Evolutionary conservation across 2,797 vertebrate genomes (phyloP), one percentile per base, ranked within the genome.

Genomic region (Centropyge bicolor): DNA sequence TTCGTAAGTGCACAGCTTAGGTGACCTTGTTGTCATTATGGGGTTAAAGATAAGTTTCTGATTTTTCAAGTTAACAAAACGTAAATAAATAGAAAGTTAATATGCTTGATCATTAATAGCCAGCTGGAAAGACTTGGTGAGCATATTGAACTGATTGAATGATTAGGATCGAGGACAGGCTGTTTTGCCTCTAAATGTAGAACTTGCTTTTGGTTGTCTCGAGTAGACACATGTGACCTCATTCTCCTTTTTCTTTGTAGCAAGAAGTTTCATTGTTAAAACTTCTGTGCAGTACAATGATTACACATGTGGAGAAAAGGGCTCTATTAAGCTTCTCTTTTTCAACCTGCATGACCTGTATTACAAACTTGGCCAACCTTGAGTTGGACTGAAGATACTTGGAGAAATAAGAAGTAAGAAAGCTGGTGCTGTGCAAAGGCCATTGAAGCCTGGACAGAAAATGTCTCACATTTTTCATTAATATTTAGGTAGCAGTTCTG

Each of bases 401-500:
- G 4, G 22, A 45, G 68, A 56, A 67, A 69, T 40, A 70, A 57
- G 51, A 76, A 48, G 49, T 27, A 54, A 79, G 49, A 41, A 64
- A 57, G 54, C 38, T 51, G 66, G 38, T 56, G 55, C 46, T 6
- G 36, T 41, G 36, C 13, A 76, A 77, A 78, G 80, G 4, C 64
- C 52, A 41, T 8, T 41, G 59, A 78, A 86, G 72, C 20, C 38
- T 43, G 66, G 49, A 63, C 61, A 56, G 66, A 75, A 63, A 76
- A 67, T 27, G 11, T 55, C 63, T 83, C 38, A 48, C 24, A n/a
- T 27, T 68, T 48, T 43, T 73, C 67, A 83, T 86, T 80, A 71
- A 82, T 80, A 81, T 85, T 84, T 62, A 55, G 31, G 40, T 46
- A 61, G 52, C 9, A 6, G 62, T 56, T 88, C 43, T 76, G 76